These are phyloP conservation scores for Petrocephalus microphthalmus DNA, from an alignment of 2,113 vertebrate genomes.

Conservation along the genomic window DNA sequence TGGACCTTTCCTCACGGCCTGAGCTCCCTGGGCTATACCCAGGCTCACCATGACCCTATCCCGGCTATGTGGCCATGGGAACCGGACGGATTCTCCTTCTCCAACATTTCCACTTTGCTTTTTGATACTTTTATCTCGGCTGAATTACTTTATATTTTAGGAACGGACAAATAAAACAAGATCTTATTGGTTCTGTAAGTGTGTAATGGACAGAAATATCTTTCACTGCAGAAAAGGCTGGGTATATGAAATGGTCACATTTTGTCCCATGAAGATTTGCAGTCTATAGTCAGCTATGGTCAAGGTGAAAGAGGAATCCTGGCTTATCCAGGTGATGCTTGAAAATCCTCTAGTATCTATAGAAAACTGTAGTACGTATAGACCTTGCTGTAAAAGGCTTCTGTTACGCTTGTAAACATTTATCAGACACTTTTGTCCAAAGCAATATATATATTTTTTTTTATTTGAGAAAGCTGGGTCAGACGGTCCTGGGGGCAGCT, in stretches of 20 bases:
- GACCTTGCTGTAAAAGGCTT: neutral
- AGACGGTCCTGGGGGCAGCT: neutral
- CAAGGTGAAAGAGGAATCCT: neutral
- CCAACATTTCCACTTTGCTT: neutral
- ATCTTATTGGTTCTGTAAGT: neutral
- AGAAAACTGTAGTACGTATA: neutral
- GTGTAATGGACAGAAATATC: neutral
- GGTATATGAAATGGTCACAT: conserved; percentile 23
- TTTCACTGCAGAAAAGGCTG: neutral
- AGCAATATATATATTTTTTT: neutral
- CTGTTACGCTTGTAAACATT: neutral
- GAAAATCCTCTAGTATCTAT: neutral
- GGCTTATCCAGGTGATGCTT: neutral
- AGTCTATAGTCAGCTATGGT: neutral
- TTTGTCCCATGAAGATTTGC: conserved; percentile 19
- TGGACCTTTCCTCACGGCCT: neutral
- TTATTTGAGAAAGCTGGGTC: neutral
- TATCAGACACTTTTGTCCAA: neutral
- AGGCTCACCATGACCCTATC: neutral
- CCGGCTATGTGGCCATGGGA: neutral
- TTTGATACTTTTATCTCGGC: neutral
- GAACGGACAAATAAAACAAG: neutral
- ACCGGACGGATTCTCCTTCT: neutral
- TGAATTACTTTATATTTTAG: neutral
- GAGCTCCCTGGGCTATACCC: neutral